Evolutionary conservation across 2,797 vertebrate genomes (phyloP).

Genomic region (Acanthiza pusilla): DNA sequence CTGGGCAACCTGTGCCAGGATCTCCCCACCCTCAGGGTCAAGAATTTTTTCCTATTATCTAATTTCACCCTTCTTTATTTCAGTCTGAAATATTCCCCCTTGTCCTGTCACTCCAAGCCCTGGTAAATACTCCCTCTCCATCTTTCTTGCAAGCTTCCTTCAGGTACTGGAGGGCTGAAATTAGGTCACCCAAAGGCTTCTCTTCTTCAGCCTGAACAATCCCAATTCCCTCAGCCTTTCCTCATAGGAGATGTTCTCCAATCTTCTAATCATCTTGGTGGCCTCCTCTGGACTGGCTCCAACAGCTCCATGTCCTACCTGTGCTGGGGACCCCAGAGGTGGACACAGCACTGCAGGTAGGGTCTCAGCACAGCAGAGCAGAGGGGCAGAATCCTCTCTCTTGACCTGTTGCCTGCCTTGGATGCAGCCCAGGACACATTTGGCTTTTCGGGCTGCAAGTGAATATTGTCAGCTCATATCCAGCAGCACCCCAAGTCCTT

Average conservation of each 20-base stretch:
- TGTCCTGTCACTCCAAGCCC: background rate
- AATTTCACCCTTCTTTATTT: background rate
- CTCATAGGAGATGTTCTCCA: background rate
- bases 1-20: background rate
- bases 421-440: accelerated
- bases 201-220: background rate
- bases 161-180: background rate
- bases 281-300: accelerated
- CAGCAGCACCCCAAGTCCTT: background rate
- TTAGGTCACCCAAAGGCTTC: background rate
- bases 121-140: background rate
- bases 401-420: background rate
- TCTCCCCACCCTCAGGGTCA: background rate
- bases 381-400: background rate
- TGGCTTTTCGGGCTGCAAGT: background rate
- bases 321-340: background rate
- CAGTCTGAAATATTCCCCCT: background rate
- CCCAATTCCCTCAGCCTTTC: background rate
- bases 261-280: background rate
- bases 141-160: background rate
- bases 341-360: background rate
- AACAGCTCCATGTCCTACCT: background rate
- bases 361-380: background rate
- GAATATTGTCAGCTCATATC: background rate
- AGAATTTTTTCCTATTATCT: background rate